A percentile compares a stretch with the other conserved stretches of the same genome.
Conservation (phyloP, 2,113 vertebrate genomes). For the Polypterus senegalus region DNA sequence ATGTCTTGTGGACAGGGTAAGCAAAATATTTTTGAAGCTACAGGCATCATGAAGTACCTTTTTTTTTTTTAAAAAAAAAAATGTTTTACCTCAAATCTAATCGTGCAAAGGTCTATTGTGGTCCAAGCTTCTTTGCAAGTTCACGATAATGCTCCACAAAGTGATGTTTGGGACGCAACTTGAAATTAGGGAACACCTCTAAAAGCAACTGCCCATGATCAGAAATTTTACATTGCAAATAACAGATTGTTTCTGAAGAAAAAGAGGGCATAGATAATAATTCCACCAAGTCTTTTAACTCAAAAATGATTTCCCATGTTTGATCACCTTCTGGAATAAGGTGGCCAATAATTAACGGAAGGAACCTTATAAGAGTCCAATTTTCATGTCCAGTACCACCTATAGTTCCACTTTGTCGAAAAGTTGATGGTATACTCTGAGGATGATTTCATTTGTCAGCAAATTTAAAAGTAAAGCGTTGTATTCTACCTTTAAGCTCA, state of each 20-base stretch:
- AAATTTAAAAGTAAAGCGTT: slow-evolving; percentile 12
- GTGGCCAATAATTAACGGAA: no score
- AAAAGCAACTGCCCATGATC: no score
- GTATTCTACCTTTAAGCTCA: no score
- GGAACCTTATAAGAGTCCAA: slow-evolving; percentile 16
- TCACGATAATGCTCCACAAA: slow-evolving; percentile 22
- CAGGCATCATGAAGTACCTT: slow-evolving; percentile 9
- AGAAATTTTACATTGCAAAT: no score
- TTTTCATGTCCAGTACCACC: slow-evolving; percentile 8
- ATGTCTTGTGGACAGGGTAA: slow-evolving; percentile 21
- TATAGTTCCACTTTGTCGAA: slow-evolving; percentile 7
- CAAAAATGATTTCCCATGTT: no score
- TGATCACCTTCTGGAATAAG: no score
- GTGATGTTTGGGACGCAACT: slow-evolving; percentile 17
- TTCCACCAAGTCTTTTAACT: no score
- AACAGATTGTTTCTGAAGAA: no score
- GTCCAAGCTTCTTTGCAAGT: slow-evolving; percentile 16
- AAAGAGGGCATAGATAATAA: no score
- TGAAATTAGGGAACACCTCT: slow-evolving; percentile 17
- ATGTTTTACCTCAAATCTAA: not conserved
- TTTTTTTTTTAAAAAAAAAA: slow-evolving; percentile 21
- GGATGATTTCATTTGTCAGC: slow-evolving; percentile 14
- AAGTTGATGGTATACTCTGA: slow-evolving; percentile 10
- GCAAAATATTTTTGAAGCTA: slow-evolving; percentile 24
- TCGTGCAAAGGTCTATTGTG: not conserved